A percentile compares a stretch with the other conserved stretches of the same genome.
These are phyloP conservation scores for Heterotilapia buettikoferi DNA, from an alignment of 2,113 vertebrate species.

Conservation along the genomic window DNA sequence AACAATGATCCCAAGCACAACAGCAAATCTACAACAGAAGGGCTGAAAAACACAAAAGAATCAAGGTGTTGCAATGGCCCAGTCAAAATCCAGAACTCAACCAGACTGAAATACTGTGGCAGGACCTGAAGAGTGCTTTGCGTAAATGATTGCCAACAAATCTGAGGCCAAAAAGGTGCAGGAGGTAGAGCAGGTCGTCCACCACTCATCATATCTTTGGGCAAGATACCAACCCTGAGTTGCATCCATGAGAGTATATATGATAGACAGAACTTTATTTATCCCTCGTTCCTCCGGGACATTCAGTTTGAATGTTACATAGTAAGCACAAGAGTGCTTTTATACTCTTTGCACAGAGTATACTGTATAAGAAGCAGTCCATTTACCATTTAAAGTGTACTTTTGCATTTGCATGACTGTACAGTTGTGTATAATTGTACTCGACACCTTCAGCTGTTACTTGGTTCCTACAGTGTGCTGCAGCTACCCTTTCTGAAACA, in stretches of 20 bases:
- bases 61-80: neutral
- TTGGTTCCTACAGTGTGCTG: neutral
- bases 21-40: neutral
- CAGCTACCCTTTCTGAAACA: too few relatives aligned
- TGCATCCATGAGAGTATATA: neutral
- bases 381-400: neutral
- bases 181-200: neutral
- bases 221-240: neutral
- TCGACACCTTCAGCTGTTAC: accelerated
- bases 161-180: too few relatives aligned
- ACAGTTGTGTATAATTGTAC: neutral
- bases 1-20: neutral
- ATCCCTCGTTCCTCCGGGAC: neutral
- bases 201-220: neutral
- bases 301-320: neutral
- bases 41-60: neutral
- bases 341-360: neutral
- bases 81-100: neutral
- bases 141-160: neutral
- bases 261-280: neutral
- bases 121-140: neutral
- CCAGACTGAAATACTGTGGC: neutral
- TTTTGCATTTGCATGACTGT: neutral
- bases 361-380: neutral
- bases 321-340: neutral